Conservation (phyloP, 1,140 invertebrate genomes). For the Aculops lycopersici region DNA sequence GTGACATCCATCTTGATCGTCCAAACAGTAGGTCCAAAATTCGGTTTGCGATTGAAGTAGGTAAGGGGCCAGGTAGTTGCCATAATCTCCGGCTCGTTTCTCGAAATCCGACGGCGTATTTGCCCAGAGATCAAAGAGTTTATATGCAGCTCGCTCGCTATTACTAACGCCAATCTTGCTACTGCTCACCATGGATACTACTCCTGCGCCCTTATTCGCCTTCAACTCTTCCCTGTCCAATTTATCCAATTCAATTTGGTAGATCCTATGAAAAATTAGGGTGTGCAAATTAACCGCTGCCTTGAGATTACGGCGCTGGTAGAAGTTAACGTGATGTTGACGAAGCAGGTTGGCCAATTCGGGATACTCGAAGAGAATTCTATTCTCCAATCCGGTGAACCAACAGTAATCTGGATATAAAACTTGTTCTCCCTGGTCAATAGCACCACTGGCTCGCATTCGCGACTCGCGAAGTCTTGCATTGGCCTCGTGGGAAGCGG, state of each 20-base stretch:
- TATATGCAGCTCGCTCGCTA: too few relatives aligned
- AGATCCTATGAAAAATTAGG: background rate
- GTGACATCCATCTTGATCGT: background rate
- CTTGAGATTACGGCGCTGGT: background rate
- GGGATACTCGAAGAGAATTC: background rate
- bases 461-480: too few relatives aligned
- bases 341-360: background rate
- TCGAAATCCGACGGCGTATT: background rate
- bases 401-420: background rate
- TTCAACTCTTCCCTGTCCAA: background rate
- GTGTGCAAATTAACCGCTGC: background rate
- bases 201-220: background rate
- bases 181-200: background rate
- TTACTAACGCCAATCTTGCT: background rate
- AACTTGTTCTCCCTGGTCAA: too few relatives aligned
- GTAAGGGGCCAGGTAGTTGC: background rate
- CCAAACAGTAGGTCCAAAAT: background rate
- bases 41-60: background rate
- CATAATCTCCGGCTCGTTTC: background rate
- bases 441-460: too few relatives aligned
- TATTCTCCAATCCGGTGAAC: background rate
- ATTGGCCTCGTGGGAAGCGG: too few relatives aligned
- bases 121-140: background rate
- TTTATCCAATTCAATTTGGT: background rate
- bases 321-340: background rate